A percentile compares a stretch with the other conserved stretches of the same genome.
These are phyloP conservation scores for Keiferia lycopersicella DNA, from an alignment of 2,888 invertebrate species.

Conservation along the genomic window DNA sequence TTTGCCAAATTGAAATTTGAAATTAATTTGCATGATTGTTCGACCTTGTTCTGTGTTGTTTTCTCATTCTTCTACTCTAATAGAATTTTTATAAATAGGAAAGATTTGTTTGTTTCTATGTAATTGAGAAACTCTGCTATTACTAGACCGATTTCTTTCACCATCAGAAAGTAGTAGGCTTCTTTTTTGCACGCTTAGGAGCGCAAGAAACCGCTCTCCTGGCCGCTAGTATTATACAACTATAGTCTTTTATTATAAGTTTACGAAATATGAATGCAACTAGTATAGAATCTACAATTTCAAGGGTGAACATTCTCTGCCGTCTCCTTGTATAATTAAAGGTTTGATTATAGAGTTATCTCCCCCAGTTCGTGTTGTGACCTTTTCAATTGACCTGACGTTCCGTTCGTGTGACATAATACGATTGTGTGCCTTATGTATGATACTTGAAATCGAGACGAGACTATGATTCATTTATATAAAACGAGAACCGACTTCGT, in stretches of 20 bases:
- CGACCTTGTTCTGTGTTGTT: not conserved
- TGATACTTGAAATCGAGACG: constrained; percentile 30
- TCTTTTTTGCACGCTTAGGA: constrained; percentile 4
- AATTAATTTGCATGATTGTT: not conserved
- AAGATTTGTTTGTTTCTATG: no score
- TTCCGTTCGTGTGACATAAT: constrained; percentile 56
- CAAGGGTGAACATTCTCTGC: not conserved
- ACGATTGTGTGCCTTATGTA: constrained; percentile 39
- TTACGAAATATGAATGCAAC: no score
- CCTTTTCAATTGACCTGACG: constrained; percentile 66
- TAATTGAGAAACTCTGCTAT: no score
- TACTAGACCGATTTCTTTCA: not conserved
- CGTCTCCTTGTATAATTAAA: constrained; percentile 34
- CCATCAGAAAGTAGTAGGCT: not conserved
- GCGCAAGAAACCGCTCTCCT: no score
- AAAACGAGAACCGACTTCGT: constrained; percentile 17
- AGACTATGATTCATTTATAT: constrained; percentile 30
- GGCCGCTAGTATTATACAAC: no score
- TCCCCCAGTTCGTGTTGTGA: constrained; percentile 51
- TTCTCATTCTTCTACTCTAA: not conserved
- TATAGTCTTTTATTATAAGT: no score
- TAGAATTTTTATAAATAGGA: no score
- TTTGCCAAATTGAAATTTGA: no score
- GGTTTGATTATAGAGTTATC: constrained; percentile 50
- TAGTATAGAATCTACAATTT: not conserved